Percentiles rank a stretch among this genome's conserved stretches.
Evolutionary conservation across 2,888 invertebrate genomes (phyloP).

Genomic region (Drosophila acutilabella): DNA sequence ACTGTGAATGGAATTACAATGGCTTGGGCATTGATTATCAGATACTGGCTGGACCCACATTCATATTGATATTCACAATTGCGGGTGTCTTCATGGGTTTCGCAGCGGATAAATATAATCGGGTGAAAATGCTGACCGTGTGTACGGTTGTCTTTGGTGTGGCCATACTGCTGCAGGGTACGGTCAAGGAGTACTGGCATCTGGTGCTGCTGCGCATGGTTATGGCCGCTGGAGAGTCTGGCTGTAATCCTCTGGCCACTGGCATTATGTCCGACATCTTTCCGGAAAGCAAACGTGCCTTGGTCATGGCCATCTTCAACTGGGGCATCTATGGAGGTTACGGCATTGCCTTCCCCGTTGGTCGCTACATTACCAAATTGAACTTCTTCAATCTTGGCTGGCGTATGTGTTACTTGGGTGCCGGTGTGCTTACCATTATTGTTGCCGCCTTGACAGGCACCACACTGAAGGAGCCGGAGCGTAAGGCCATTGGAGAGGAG

Average conservation of each 20-base stretch:
- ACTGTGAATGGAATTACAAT: slow-evolving; percentile 97
- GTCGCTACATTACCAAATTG: slow-evolving; percentile 91
- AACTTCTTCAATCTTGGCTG: slow-evolving; percentile 93
- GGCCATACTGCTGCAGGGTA: slow-evolving; percentile 94
- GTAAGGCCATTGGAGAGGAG: slow-evolving; percentile 90
- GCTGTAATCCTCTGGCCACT: slow-evolving; percentile 94
- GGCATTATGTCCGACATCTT: slow-evolving; percentile 93
- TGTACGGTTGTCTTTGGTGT: slow-evolving; percentile 93
- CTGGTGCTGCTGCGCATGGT: slow-evolving; percentile 93
- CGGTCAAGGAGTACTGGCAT: slow-evolving; percentile 95
- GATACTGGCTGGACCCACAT: slow-evolving; percentile 95
- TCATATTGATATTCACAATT: slow-evolving; percentile 95
- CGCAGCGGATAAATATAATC: slow-evolving; percentile 91
- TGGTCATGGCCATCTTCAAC: slow-evolving; percentile 96
- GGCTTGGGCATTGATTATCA: slow-evolving; percentile 97
- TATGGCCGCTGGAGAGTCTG: slow-evolving; percentile 94
- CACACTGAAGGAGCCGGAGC: slow-evolving; percentile 91
- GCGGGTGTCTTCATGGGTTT: slow-evolving; percentile 94
- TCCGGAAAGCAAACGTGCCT: slow-evolving; percentile 91
- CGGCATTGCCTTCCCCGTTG: slow-evolving; percentile 96
- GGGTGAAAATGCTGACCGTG: slow-evolving; percentile 90
- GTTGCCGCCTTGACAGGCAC: slow-evolving; percentile 90
- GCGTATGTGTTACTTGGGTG: slow-evolving; percentile 93
- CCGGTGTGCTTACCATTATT: slow-evolving; percentile 91
- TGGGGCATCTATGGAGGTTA: slow-evolving; percentile 98